These are phyloP conservation scores for Pygoscelis adeliae DNA, from an alignment of 2,113 vertebrate species.

Conservation along the genomic window DNA sequence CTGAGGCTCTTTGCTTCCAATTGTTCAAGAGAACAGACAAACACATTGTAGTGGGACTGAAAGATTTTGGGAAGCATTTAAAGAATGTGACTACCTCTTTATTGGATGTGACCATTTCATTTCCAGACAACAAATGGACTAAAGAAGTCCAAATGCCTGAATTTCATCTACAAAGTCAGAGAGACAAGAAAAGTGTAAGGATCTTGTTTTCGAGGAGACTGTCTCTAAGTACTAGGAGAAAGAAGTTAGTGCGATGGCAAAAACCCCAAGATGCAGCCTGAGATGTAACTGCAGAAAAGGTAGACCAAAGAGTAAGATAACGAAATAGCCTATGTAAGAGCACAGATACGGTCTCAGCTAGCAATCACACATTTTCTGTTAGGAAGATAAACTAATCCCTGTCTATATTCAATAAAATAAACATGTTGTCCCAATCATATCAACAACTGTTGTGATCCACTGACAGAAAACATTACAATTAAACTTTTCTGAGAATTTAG, in stretches of 20 bases:
- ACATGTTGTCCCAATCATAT: not conserved
- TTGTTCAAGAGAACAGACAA: not conserved
- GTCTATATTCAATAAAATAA: not conserved
- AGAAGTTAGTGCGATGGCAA: not conserved
- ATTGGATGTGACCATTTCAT: not conserved
- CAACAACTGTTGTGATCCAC: not conserved
- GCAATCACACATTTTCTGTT: not conserved
- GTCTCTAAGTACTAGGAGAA: not conserved
- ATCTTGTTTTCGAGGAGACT: not conserved
- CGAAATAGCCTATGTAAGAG: not conserved
- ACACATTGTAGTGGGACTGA: not conserved
- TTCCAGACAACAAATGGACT: not conserved
- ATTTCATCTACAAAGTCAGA: not conserved
- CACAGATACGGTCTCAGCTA: not conserved
- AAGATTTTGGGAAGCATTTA: not conserved
- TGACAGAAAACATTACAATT: not conserved
- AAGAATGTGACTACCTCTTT: not conserved
- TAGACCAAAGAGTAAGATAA: not conserved
- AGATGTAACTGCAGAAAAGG: not conserved
- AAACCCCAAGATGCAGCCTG: not conserved
- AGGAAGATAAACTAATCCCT: not conserved
- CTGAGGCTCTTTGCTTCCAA: not conserved
- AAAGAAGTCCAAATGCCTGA: not conserved
- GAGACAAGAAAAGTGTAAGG: not conserved
- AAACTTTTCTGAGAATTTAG: not conserved